Conservation (phyloP, 2,113 vertebrate species). For the Marmota monax region DNA sequence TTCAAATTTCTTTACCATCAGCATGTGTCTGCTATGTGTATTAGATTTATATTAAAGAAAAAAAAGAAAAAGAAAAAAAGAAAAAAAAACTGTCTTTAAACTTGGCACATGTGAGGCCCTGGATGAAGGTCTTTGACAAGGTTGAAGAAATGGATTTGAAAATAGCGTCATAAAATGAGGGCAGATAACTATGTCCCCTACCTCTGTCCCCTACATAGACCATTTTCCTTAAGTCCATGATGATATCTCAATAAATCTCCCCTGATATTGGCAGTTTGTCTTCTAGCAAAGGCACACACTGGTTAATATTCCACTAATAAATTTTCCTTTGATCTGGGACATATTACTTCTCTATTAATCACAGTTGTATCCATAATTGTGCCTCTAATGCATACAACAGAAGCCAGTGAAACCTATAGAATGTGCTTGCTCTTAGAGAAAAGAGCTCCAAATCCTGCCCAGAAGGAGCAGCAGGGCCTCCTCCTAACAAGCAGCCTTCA, state of each 20-base stretch:
- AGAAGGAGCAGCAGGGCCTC: neutral
- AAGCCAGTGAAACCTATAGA: slow-evolving; percentile 27
- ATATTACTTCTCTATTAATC: slow-evolving; percentile 63
- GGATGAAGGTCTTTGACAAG: slow-evolving; percentile 78
- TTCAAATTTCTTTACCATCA: no score
- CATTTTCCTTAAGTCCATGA: slow-evolving; percentile 60
- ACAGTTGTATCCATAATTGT: slow-evolving; percentile 3
- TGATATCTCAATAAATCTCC: slow-evolving; percentile 66
- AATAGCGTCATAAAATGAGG: slow-evolving; percentile 68
- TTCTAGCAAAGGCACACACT: slow-evolving; percentile 45
- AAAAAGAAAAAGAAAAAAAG: no score
- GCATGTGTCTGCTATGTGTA: no score
- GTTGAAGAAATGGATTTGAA: slow-evolving; percentile 78
- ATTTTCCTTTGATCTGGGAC: slow-evolving; percentile 74
- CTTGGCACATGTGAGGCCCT: slow-evolving; percentile 80
- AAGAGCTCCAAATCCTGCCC: neutral
- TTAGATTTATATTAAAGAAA: no score
- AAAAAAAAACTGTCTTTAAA: slow-evolving; percentile 75
- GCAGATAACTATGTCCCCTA: slow-evolving; percentile 59
- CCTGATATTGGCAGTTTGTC: slow-evolving; percentile 30
- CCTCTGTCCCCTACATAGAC: slow-evolving; percentile 63
- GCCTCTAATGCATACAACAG: slow-evolving; percentile 45
- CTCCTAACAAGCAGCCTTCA: neutral
- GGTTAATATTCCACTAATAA: slow-evolving; percentile 76
- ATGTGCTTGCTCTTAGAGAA: neutral